Conservation (phyloP, 2,888 invertebrate species). For the Beris chalybata region DNA sequence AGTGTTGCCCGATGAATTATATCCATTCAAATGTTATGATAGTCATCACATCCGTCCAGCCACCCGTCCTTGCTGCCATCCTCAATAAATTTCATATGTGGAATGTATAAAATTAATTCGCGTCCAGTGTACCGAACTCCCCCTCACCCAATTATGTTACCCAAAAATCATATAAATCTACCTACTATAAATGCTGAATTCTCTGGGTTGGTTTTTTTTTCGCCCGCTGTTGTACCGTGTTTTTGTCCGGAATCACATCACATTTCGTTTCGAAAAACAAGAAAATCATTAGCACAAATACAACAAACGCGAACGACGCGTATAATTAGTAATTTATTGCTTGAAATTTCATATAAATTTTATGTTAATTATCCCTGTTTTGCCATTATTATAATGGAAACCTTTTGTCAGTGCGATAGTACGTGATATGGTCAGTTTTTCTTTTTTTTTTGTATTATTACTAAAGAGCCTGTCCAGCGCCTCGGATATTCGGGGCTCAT, state of each 20-base stretch:
- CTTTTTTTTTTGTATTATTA: not conserved
- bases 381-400: constrained; percentile 30
- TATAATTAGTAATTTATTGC: constrained; percentile 34
- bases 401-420: constrained; percentile 26
- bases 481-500: too few relatives aligned
- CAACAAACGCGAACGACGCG: constrained; percentile 25
- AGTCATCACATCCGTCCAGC: constrained; percentile 21
- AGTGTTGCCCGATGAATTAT: constrained; percentile 27
- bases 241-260: constrained; percentile 25
- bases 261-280: constrained; percentile 25
- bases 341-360: constrained; percentile 34
- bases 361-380: constrained; percentile 33
- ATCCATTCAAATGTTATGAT: constrained; percentile 23
- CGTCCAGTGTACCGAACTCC: constrained; percentile 3
- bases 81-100: too few relatives aligned
- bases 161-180: not conserved
- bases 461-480: too few relatives aligned
- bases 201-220: constrained; percentile 9
- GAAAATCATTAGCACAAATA: constrained; percentile 30
- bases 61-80: not conserved
- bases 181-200: constrained; percentile 10
- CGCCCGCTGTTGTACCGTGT: not conserved
- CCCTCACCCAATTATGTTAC: not conserved
- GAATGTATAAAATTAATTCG: not conserved
- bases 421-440: not conserved